Conservation (phyloP, 2,888 invertebrate species). For the Eulithis prunata region DNA sequence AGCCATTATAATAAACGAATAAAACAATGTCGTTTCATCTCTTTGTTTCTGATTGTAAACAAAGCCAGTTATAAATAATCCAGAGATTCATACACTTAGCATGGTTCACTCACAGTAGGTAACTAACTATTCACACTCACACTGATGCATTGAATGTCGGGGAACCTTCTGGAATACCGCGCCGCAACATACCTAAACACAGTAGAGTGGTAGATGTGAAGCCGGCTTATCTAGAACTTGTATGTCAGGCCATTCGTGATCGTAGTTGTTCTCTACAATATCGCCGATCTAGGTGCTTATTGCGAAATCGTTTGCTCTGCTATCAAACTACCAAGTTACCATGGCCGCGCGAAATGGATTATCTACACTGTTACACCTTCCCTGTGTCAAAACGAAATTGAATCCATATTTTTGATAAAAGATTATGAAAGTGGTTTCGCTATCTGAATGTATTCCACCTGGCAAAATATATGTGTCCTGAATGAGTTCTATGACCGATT, state of each 20-base stretch:
- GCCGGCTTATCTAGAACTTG: not conserved
- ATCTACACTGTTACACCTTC: constrained; percentile 58
- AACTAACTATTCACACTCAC: too few relatives aligned
- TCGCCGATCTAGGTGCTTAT: constrained; percentile 54
- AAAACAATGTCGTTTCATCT: constrained; percentile 31
- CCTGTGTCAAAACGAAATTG: constrained; percentile 43
- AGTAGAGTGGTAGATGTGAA: too few relatives aligned
- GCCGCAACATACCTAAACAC: too few relatives aligned
- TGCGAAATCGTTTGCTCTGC: constrained; percentile 72
- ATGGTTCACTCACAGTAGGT: too few relatives aligned
- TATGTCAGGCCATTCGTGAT: constrained; percentile 7
- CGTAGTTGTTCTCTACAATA: constrained; percentile 33
- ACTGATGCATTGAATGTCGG: too few relatives aligned
- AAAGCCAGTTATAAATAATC: too few relatives aligned
- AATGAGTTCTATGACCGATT: not conserved
- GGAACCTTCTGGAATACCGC: too few relatives aligned
- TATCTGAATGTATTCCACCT: not conserved
- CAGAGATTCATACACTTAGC: too few relatives aligned
- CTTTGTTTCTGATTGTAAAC: constrained; percentile 5
- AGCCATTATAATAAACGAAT: constrained; percentile 42
- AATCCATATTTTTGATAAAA: constrained; percentile 30
- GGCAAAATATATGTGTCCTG: not conserved
- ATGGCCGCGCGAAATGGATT: constrained; percentile 56
- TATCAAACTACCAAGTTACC: constrained; percentile 59
- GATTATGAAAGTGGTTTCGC: not conserved